phyloP scores from a whole-genome alignment of 2,113 vertebrate genomes.

The Larimichthys crocea region DNA sequence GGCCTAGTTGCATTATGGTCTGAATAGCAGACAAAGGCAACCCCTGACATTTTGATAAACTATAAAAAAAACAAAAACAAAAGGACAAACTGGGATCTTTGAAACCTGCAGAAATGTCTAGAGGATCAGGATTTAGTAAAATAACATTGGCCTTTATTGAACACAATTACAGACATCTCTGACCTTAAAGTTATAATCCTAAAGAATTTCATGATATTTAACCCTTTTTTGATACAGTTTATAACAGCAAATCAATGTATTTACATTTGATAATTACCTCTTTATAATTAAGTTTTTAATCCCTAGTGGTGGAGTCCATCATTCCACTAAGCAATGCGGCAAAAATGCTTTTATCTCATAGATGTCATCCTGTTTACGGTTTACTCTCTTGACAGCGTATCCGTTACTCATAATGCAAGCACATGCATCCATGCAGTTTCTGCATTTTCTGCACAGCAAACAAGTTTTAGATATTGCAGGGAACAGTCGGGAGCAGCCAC shows the following conservation, averaged over 20 bases:
- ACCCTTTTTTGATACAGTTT: background rate
- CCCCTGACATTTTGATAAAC: constrained; percentile 2
- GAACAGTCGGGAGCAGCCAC: background rate
- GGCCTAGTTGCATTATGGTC: background rate
- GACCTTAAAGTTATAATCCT: background rate
- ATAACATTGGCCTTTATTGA: background rate
- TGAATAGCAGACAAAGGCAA: constrained; percentile 10
- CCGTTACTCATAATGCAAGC: background rate
- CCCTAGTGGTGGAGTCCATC: background rate
- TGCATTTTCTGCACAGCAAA: background rate
- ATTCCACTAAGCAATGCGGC: background rate
- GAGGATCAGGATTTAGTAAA: background rate
- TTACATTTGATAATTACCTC: background rate
- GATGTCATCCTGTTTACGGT: background rate
- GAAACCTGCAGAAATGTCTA: background rate
- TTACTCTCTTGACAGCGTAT: background rate
- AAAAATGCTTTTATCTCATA: background rate
- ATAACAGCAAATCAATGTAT: background rate
- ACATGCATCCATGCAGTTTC: background rate
- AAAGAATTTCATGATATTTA: background rate
- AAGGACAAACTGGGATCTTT: background rate
- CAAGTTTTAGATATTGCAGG: constrained; percentile 3
- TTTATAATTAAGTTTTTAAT: background rate
- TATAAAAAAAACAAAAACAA: background rate
- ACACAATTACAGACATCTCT: background rate